These are phyloP conservation scores for Parthenolecanium corni DNA, from an alignment of 2,888 invertebrate genomes.

Conservation along the genomic window DNA sequence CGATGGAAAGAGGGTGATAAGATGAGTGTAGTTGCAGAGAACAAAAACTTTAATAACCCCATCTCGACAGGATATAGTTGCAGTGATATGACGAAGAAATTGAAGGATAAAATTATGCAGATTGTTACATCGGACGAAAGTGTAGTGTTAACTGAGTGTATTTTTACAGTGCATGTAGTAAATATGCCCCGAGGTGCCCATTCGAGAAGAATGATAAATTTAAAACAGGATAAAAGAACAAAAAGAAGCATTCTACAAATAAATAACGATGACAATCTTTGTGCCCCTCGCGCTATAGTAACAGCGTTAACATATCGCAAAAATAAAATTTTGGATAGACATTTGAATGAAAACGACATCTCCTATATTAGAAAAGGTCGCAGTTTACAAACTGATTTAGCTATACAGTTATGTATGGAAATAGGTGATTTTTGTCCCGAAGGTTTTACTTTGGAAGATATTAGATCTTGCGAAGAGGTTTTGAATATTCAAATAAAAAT, in stretches of 20 bases:
- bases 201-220: slow-evolving; percentile 5
- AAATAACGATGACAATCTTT: slow-evolving; percentile 17
- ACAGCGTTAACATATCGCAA: neutral
- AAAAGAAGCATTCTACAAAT: slow-evolving; percentile 14
- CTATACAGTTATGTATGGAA: slow-evolving; percentile 13
- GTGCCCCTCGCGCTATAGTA: slow-evolving; percentile 8
- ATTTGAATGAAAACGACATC: neutral
- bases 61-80: slow-evolving; percentile 13
- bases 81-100: neutral
- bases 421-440: slow-evolving; percentile 10
- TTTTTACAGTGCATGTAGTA: slow-evolving; percentile 6
- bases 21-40: neutral
- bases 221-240: slow-evolving; percentile 7
- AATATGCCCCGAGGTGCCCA: neutral
- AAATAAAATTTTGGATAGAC: slow-evolving; percentile 11
- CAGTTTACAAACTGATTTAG: slow-evolving; percentile 10
- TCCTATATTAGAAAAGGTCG: slow-evolving; percentile 15
- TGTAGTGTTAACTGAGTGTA: slow-evolving; percentile 11
- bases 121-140: slow-evolving; percentile 24
- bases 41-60: neutral
- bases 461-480: slow-evolving; percentile 16
- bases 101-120: slow-evolving; percentile 7
- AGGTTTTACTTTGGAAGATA: slow-evolving; percentile 22
- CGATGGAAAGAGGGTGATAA: neutral
- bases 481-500: slow-evolving; percentile 20